Evolutionary conservation across 1,140 invertebrate genomes (phyloP).

Genomic region (Cecropterus lyciades): DNA sequence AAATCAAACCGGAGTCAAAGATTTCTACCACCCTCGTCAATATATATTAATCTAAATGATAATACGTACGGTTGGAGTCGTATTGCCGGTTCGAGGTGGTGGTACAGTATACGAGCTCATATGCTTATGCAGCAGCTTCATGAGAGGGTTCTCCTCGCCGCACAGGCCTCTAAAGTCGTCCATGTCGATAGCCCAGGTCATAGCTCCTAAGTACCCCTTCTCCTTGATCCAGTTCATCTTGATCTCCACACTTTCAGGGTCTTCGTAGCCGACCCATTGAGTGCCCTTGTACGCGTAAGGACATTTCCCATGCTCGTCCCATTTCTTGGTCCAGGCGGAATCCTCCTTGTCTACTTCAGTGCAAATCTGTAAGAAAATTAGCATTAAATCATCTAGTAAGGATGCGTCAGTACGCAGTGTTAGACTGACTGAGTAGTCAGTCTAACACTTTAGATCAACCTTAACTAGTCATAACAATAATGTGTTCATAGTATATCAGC

Average conservation of each 20-base stretch:
- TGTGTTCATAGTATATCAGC: too few species aligned
- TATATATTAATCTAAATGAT: background rate
- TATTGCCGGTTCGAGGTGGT: conserved; percentile 86
- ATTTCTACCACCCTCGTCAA: too few species aligned
- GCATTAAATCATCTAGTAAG: too few species aligned
- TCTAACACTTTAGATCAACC: too few species aligned
- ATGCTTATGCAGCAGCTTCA: conserved; percentile 88
- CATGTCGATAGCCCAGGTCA: conserved; percentile 96
- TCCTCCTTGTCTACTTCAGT: conserved; percentile 87
- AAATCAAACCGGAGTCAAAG: too few species aligned
- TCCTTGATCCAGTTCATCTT: conserved; percentile 94
- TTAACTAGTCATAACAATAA: too few species aligned
- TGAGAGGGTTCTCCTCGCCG: conserved; percentile 89
- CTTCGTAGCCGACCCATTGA: conserved; percentile 97
- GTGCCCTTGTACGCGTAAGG: conserved; percentile 94
- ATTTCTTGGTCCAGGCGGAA: conserved; percentile 91
- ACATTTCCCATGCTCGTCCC: conserved; percentile 92
- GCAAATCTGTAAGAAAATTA: conserved; percentile 90
- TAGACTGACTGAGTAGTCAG: too few species aligned
- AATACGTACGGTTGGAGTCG: conserved; percentile 87
- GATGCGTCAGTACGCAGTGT: too few species aligned
- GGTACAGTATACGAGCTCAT: conserved; percentile 91
- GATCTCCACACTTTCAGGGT: conserved; percentile 90
- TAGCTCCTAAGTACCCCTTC: conserved; percentile 92
- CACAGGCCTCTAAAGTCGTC: conserved; percentile 93